Evolutionary conservation across 1,140 invertebrate genomes (phyloP).

Genomic region (Papilio xuthus): DNA sequence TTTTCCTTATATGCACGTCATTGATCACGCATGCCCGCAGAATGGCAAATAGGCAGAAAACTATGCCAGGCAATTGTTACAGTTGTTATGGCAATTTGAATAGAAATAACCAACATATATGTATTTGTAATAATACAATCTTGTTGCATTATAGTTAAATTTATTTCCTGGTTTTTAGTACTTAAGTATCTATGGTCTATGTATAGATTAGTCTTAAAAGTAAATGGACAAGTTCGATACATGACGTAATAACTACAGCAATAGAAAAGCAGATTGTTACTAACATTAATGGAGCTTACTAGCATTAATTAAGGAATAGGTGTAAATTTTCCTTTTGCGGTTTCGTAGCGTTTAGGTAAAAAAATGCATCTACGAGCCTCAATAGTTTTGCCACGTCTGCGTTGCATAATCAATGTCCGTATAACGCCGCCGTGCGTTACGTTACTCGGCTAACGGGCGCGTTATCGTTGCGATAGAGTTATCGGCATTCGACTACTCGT

Average conservation of each 20-base stretch:
- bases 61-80: constrained; percentile 10
- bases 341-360: constrained; percentile 1
- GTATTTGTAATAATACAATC: neutral
- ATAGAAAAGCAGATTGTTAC: neutral
- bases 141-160: neutral
- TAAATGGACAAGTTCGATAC: neutral
- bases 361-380: neutral
- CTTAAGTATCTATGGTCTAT: neutral
- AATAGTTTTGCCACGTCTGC: constrained; percentile 36
- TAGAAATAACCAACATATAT: neutral
- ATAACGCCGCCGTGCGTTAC: constrained; percentile 49
- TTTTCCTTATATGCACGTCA: constrained; percentile 26
- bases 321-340: neutral
- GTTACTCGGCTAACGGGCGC: constrained; percentile 42
- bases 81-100: neutral
- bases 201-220: neutral
- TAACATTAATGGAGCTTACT: no score
- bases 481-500: constrained; percentile 25
- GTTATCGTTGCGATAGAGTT: constrained; percentile 46
- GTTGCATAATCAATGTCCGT: constrained; percentile 40
- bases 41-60: constrained; percentile 28
- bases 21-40: constrained; percentile 14
- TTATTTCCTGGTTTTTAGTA: neutral
- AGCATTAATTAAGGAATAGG: neutral
- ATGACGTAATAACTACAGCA: neutral